Conservation (phyloP, 2,113 vertebrate genomes). For the Psammodynastes pulverulentus region DNA sequence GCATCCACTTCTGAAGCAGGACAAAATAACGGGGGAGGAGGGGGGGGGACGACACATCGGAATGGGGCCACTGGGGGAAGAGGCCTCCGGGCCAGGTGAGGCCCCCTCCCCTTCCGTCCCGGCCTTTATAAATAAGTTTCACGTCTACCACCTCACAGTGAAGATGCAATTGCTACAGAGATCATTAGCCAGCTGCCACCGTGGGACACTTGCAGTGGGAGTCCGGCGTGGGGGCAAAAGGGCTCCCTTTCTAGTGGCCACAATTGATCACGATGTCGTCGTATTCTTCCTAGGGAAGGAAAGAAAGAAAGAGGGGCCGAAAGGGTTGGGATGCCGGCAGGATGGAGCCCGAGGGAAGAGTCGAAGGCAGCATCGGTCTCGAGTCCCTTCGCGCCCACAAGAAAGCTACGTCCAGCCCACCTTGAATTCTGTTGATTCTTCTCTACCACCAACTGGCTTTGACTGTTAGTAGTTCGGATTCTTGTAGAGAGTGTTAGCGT, state of each 20-base stretch:
- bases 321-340: not conserved
- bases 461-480: no score
- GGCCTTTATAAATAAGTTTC: slow-evolving; percentile 19
- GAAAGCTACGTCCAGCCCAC: not conserved
- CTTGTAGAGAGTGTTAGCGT: no score
- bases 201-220: not conserved
- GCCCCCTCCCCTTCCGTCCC: not conserved
- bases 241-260: not conserved
- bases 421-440: not conserved
- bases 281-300: slow-evolving; percentile 67
- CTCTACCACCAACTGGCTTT: not conserved
- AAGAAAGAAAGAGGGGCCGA: not conserved
- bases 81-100: rapidly evolving
- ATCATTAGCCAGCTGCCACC: not conserved
- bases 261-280: slow-evolving; percentile 78
- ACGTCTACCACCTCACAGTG: not conserved
- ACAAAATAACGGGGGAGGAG: not conserved
- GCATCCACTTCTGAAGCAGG: not conserved
- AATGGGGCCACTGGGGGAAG: not conserved
- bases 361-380: not conserved
- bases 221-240: no score
- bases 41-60: no score
- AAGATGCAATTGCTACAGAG: slow-evolving; percentile 5
- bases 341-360: not conserved
- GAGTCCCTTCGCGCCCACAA: not conserved